Evolutionary conservation across 2,888 invertebrate genomes (phyloP), one percentile per base, ranked within the genome.

Genomic region (Aspidiotus rigidus): DNA sequence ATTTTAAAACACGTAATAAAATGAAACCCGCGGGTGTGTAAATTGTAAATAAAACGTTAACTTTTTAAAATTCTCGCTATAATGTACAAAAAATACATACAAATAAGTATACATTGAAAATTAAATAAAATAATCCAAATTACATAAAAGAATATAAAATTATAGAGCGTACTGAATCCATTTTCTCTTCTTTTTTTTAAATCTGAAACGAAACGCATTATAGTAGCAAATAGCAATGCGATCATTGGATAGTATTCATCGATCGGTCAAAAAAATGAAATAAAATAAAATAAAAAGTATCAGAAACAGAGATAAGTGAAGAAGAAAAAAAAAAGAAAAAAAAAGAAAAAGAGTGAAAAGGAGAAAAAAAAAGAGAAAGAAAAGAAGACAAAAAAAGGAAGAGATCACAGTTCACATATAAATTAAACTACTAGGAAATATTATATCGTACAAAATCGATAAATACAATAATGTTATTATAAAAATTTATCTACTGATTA

Each of bases 401-500:
- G 66, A 66, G 66, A 66, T 66, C 66, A 66, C 66, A 66, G 66
- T 66, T 66, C 40, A 57, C 66, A 44, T 44, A 28, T 28, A 28
- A 28, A 28, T 28, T 28, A 66, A 56, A 66, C 59, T 66, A 59
- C 59, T 59, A 59, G 59, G 59, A 59, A 28, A 59, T 59, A 11
- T 7, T 17, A 8, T 16, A 55, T 55, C n/a, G 17, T 13, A 13
- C 15, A 2, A n/a, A 59, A 59, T 59, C 28, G 39, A 28, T 11
- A 40, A 64, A 16, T n/a, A 64, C 40, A 64, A 64, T 64, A 28
- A 17, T 56, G 42, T 42, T 56, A 13, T 40, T 11, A 64, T 56
- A 40, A 40, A 56, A 64, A 64, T 63, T 17, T 5, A 39, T 17
- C 39, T 39, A 28, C 16, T 13, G 11, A 59, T 59, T 59, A 59